Conservation (phyloP, 2,797 vertebrate species). For the Iguana delicatissima region DNA sequence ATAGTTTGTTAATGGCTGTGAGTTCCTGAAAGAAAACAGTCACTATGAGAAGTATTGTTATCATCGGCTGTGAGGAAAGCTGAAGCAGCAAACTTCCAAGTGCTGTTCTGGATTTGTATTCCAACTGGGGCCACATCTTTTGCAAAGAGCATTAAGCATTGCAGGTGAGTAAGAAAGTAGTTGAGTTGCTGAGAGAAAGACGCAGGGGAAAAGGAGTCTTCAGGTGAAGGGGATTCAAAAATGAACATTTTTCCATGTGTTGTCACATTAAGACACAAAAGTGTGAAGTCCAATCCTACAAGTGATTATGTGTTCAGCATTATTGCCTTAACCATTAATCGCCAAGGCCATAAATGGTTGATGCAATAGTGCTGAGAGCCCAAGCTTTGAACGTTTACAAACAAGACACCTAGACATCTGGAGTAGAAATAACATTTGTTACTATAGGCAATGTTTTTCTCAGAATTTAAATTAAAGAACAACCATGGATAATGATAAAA, state of each 20-base stretch:
- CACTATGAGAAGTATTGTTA: background rate
- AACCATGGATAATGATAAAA: slow-evolving; percentile 61
- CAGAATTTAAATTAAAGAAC: slow-evolving; percentile 64
- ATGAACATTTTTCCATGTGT: background rate
- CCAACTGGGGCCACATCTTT: background rate
- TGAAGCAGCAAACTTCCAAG: background rate
- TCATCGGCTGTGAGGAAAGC: background rate
- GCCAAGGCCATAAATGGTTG: slow-evolving; percentile 9
- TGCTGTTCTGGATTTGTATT: background rate
- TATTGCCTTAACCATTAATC: too few relatives aligned
- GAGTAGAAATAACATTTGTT: slow-evolving; percentile 51
- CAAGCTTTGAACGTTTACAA: slow-evolving; percentile 51
- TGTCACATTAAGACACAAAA: background rate
- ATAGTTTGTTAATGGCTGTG: background rate
- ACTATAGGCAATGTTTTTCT: slow-evolving; percentile 56
- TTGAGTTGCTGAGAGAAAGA: background rate
- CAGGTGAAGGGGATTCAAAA: too few relatives aligned
- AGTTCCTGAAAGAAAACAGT: background rate
- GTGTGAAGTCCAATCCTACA: background rate
- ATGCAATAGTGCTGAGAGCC: slow-evolving; percentile 25
- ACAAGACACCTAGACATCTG: slow-evolving; percentile 47
- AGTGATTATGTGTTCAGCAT: too few relatives aligned
- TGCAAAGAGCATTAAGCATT: background rate
- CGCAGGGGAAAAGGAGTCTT: background rate
- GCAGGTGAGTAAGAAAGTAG: background rate